Conservation (phyloP, 2,888 invertebrate genomes). For the Amblyjoppa fuscipennis region DNA sequence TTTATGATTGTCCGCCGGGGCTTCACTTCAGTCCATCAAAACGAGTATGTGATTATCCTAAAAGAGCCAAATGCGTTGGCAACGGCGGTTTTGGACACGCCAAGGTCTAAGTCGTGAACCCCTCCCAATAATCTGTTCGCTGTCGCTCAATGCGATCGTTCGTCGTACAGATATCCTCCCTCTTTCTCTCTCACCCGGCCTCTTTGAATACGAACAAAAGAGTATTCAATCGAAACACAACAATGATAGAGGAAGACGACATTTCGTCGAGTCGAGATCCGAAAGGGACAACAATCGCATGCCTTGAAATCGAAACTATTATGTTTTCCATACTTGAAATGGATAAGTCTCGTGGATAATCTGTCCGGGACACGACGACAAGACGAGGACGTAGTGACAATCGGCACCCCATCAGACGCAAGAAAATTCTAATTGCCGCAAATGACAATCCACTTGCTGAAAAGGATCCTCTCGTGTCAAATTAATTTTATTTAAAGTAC, state of each 20-base stretch:
- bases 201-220: not conserved
- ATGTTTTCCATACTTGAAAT: not conserved
- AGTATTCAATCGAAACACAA: not conserved
- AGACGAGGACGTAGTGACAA: not conserved
- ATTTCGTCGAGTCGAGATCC: not conserved
- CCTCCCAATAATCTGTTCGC: not conserved
- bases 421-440: too few relatives aligned
- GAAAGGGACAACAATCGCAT: not conserved
- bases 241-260: not conserved
- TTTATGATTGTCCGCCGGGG: constrained; percentile 67
- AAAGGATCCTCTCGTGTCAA: too few relatives aligned
- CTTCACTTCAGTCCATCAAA: constrained; percentile 68
- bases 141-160: not conserved
- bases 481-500: too few relatives aligned
- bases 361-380: constrained; percentile 5
- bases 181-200: not conserved
- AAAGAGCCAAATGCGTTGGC: constrained; percentile 59
- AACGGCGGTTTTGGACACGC: constrained; percentile 27
- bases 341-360: not conserved
- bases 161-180: not conserved
- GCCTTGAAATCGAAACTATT: not conserved
- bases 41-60: constrained; percentile 68
- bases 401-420: not conserved
- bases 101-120: not conserved
- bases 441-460: too few relatives aligned